phyloP scores from a whole-genome alignment of 2,113 vertebrate species.

The Bostrychus sinensis region DNA sequence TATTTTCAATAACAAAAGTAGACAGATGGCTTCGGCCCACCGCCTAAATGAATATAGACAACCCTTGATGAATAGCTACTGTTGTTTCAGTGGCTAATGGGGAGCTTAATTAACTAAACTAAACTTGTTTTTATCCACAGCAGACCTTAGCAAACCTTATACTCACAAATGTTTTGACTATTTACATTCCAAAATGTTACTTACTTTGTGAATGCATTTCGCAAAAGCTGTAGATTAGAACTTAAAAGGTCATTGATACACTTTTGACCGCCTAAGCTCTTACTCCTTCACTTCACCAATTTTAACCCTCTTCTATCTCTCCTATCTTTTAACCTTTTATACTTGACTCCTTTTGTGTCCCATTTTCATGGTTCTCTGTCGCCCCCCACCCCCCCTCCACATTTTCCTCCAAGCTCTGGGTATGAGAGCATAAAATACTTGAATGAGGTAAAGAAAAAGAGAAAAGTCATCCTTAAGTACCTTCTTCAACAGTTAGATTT shows the following conservation, averaged over 20 bases:
- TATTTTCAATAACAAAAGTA: too few relatives aligned
- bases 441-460: slow-evolving; percentile 4
- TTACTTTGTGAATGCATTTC: too few relatives aligned
- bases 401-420: neutral
- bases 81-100: too few relatives aligned
- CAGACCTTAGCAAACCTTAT: too few relatives aligned
- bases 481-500: slow-evolving; percentile 44
- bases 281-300: neutral
- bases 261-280: neutral
- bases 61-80: too few relatives aligned
- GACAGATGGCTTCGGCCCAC: too few relatives aligned
- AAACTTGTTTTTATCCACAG: too few relatives aligned
- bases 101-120: too few relatives aligned
- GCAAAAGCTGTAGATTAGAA: too few relatives aligned
- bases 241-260: neutral
- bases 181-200: too few relatives aligned
- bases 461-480: slow-evolving; percentile 42
- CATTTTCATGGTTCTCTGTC: neutral
- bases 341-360: neutral
- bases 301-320: neutral
- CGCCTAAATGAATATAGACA: too few relatives aligned
- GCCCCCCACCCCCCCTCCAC: neutral
- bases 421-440: neutral
- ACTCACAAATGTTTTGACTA: too few relatives aligned
- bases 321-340: neutral